A percentile compares a stretch with the other conserved stretches of the same genome.
These are phyloP conservation scores for Planococcus citri DNA, from an alignment of 1,140 invertebrate genomes.

Conservation along the genomic window DNA sequence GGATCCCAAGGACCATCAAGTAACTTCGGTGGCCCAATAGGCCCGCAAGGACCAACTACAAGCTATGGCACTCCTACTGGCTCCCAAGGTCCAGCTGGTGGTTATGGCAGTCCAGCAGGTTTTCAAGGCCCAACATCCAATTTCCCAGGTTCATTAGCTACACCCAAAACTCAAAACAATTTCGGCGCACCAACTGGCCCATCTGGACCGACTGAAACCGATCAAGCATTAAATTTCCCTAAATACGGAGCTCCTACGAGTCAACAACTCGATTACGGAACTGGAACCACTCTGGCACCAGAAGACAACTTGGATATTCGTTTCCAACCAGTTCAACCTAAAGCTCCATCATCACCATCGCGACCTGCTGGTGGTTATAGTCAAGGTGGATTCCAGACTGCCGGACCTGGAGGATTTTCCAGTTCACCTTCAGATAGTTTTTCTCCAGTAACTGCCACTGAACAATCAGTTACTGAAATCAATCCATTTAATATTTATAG, in stretches of 20 bases:
- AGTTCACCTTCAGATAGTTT: background rate
- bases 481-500: background rate
- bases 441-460: background rate
- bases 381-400: background rate
- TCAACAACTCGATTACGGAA: background rate
- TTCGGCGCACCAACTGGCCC: conserved; percentile 29
- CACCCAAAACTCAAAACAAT: conserved; percentile 28
- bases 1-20: conserved; percentile 29
- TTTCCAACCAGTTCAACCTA: background rate
- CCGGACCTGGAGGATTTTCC: background rate
- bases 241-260: background rate
- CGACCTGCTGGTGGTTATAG: too few species aligned
- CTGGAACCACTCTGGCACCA: too few species aligned
- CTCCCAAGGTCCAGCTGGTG: background rate
- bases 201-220: conserved; percentile 27
- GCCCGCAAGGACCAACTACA: conserved; percentile 30
- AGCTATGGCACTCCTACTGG: conserved; percentile 27
- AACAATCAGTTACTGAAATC: background rate
- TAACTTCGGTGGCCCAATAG: conserved; percentile 31
- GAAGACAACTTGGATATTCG: too few species aligned
- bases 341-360: too few species aligned
- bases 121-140: conserved; percentile 28
- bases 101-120: conserved; percentile 24
- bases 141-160: conserved; percentile 26
- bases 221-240: background rate